These are phyloP conservation scores for Apomyelois bistriatella DNA, from an alignment of 2,888 invertebrate genomes.

Conservation along the genomic window DNA sequence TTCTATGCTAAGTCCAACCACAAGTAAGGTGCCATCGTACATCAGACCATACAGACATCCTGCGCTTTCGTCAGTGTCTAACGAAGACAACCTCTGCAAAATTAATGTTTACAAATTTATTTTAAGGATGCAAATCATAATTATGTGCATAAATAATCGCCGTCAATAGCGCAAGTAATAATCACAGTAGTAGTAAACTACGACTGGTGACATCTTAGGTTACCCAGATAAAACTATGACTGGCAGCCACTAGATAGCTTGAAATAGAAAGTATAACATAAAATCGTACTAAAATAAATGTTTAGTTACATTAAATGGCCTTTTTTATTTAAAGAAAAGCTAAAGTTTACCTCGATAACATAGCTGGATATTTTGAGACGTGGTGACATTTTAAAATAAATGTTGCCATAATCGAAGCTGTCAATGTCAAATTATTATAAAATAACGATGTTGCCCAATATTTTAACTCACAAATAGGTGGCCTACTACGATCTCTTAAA, in stretches of 20 bases:
- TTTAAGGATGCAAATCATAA: background rate
- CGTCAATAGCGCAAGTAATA: too few relatives aligned
- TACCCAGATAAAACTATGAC: background rate
- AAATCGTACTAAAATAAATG: background rate
- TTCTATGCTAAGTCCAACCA: conserved; percentile 85
- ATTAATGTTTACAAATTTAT: conserved; percentile 12
- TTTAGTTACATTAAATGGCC: background rate
- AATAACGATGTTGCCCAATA: background rate
- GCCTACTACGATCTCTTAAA: too few relatives aligned
- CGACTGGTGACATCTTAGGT: conserved; percentile 4
- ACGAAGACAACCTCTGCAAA: conserved; percentile 82
- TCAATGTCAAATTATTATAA: background rate
- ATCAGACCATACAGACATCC: conserved; percentile 88
- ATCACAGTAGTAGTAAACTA: background rate
- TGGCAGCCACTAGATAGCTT: background rate
- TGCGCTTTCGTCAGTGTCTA: conserved; percentile 80
- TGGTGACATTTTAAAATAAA: conserved; percentile 82
- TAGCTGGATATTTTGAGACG: conserved; percentile 86
- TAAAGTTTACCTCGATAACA: conserved; percentile 83
- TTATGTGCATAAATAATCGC: too few relatives aligned
- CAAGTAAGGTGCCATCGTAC: conserved; percentile 84
- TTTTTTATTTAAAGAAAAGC: conserved; percentile 22
- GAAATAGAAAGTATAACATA: background rate
- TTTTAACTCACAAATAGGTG: background rate
- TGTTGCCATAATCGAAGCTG: conserved; percentile 25